Base-by-base conservation (phyloP, 2,113 vertebrate species). In the Neogale vison region DNA sequence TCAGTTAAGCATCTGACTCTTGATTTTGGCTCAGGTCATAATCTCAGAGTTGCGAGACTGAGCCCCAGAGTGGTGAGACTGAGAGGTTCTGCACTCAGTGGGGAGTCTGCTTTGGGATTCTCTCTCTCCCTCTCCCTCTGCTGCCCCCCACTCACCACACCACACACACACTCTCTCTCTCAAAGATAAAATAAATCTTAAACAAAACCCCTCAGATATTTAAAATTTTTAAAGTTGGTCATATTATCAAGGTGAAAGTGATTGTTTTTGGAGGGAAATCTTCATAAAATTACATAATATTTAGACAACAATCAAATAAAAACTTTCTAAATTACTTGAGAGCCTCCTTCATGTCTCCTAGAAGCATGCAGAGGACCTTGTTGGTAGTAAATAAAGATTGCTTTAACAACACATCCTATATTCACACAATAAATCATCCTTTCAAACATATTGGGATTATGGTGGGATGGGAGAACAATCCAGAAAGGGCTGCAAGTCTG, bases 181-280 rank as follows among this genome's bases (percentile, higher is more conserved):
- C 2, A 18, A 69, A 69, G n/a, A 69, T 18, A 67, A 67, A n/a
- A 69, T n/a, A n/a, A n/a, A 69, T 18, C 34, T 69, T n/a, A n/a
- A 69, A 67, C 15, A 67, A 67, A 34, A 18, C 17, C 67, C 34
- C 17, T 18, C 13, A 72, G 77, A 72, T 23, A 50, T 26, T 74
- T 45, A 8, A 87, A 82, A 57, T 18, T 39, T 31, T 80, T 65
- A 79, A 76, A 81, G 45, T 91, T 88, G n/a, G 31, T 91, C 17
- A 63, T 89, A 74, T 93, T 69, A 80, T 42, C 63, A 97, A 92
- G 36, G 59, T 87, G 24, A 90, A 71, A 84, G 20, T 59, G 45
- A 34, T 61, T 88, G 29, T n/a, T 86, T 80, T 90, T n/a, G 4
- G 20, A 39, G 39, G 15, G 6, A 83, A 90, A 52, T 55, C 6